phyloP scores from a whole-genome alignment of 2,113 vertebrate genomes.

The Patagioenas fasciata region DNA sequence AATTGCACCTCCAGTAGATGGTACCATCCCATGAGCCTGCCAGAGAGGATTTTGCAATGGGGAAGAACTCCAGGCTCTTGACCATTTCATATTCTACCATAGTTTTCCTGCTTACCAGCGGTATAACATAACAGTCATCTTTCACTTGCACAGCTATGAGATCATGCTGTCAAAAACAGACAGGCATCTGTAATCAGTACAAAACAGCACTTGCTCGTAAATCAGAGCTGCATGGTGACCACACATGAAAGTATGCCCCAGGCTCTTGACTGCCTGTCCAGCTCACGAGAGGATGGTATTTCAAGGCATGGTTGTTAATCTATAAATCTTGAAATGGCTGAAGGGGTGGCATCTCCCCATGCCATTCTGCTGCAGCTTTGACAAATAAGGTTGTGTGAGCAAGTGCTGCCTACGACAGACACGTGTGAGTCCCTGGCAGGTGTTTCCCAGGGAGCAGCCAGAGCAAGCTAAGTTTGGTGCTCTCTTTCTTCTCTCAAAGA shows the following conservation, averaged over 20 bases:
- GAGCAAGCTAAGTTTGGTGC: not conserved
- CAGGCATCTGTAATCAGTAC: not conserved
- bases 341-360: not conserved
- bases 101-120: not conserved
- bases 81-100: not conserved
- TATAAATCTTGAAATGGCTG: not conserved
- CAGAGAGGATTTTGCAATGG: not conserved
- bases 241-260: not conserved
- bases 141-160: not conserved
- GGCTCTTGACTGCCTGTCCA: not conserved
- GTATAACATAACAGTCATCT: not conserved
- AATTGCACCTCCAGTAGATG: not conserved
- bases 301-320: not conserved
- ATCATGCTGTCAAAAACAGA: not conserved
- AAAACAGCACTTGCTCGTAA: not conserved
- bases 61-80: not conserved
- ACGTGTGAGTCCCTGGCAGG: not conserved
- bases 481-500: not conserved
- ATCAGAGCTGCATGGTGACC: not conserved
- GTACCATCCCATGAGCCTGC: not conserved
- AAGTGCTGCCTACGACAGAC: fast-evolving
- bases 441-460: not conserved
- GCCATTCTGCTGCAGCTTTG: not conserved
- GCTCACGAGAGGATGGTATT: not conserved
- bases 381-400: not conserved